phyloP scores from a whole-genome alignment of 2,113 vertebrate species.

The Pterophyllum scalare region DNA sequence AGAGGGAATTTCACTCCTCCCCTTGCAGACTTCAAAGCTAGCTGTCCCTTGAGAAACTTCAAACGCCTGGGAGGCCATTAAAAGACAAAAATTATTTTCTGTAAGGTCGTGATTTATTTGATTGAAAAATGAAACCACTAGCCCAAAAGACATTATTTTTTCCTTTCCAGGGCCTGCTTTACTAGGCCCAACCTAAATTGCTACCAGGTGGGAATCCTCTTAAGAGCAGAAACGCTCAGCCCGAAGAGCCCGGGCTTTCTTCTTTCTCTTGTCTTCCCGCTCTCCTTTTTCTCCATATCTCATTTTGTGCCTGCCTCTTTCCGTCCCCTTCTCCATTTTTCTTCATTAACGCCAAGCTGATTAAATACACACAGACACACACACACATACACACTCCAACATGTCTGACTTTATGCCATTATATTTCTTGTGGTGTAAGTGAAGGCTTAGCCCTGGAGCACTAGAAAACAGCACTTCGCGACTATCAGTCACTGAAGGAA shows the following conservation, averaged over 20 bases:
- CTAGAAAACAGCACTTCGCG: conserved; percentile 5
- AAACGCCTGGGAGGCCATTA: conserved; percentile 78
- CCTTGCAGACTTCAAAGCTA: conserved; percentile 73
- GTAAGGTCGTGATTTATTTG: conserved; percentile 82
- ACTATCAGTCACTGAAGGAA: conserved; percentile 35
- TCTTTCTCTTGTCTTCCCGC: conserved; percentile 43
- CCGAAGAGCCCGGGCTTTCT: conserved; percentile 29
- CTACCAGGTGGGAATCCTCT: conserved; percentile 78
- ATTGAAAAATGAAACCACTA: conserved; percentile 84
- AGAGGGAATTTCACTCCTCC: conserved; percentile 40
- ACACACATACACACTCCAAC: neutral
- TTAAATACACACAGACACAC: conserved; percentile 10
- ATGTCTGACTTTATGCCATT: conserved; percentile 1
- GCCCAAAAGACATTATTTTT: conserved; percentile 78
- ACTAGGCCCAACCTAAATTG: conserved; percentile 72
- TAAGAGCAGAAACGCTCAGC: conserved; percentile 41
- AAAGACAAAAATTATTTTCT: conserved; percentile 82
- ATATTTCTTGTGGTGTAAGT: neutral
- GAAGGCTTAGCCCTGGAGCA: neutral
- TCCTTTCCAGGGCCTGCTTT: conserved; percentile 67
- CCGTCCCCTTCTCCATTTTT: neutral
- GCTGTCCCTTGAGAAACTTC: conserved; percentile 73
- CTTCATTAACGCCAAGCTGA: neutral
- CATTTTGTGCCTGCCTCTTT: neutral
- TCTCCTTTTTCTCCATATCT: conserved; percentile 17